A percentile compares a stretch with the other conserved stretches of the same genome.
phyloP scores from a whole-genome alignment of 2,888 invertebrate genomes.

The Aethes cnicana region DNA sequence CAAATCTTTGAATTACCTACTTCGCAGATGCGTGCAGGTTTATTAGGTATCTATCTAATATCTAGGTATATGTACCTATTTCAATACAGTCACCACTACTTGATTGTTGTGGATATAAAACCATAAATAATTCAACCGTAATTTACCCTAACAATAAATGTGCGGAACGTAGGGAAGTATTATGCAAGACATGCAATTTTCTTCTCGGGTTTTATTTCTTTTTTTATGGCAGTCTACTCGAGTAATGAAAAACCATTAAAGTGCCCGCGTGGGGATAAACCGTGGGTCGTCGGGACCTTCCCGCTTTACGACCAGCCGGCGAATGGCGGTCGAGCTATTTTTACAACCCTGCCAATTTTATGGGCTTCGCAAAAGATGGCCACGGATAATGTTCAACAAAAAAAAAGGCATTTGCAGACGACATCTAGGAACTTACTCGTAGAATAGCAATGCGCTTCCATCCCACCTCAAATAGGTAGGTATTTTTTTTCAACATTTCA shows the following conservation, averaged over 20 bases:
- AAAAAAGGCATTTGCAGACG: slow-evolving; percentile 37
- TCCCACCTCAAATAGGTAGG: too few species aligned
- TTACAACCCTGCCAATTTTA: slow-evolving; percentile 36
- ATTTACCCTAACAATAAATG: slow-evolving; percentile 14
- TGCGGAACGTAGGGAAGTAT: slow-evolving; percentile 20
- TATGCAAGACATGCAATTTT: slow-evolving; percentile 37
- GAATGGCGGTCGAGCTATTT: slow-evolving; percentile 32
- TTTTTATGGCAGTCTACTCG: slow-evolving; percentile 35
- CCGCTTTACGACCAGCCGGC: slow-evolving; percentile 29
- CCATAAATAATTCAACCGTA: slow-evolving; percentile 23
- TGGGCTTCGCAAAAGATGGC: slow-evolving; percentile 32
- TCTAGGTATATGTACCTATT: too few species aligned
- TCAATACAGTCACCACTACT: too few species aligned
- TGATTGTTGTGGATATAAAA: slow-evolving; percentile 21
- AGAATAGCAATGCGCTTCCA: too few species aligned
- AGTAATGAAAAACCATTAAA: slow-evolving; percentile 39
- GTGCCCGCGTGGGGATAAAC: slow-evolving; percentile 33
- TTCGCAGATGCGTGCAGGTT: too few species aligned
- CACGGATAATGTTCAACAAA: slow-evolving; percentile 38
- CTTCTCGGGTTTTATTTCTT: slow-evolving; percentile 33
- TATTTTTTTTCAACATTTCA: too few species aligned
- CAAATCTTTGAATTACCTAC: too few species aligned
- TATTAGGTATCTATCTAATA: too few species aligned
- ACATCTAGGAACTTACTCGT: too few species aligned
- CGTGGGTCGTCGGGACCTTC: slow-evolving; percentile 31